Conservation (phyloP, 2,888 invertebrate species). For the Cosmopolites sordidus region DNA sequence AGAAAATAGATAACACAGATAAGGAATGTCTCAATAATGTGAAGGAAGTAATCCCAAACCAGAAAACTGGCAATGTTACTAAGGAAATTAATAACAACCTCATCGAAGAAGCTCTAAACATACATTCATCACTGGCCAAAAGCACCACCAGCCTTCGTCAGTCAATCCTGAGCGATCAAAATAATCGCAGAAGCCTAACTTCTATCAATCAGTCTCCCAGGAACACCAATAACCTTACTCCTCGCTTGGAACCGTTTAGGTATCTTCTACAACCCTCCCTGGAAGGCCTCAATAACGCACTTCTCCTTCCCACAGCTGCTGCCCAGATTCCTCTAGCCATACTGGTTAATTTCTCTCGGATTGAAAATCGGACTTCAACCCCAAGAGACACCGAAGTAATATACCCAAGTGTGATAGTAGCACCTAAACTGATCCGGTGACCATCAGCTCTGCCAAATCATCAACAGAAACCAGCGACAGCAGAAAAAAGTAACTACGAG, state of each 20-base stretch:
- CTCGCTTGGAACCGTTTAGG: constrained; percentile 42
- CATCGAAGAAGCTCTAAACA: constrained; percentile 8
- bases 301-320: constrained; percentile 51
- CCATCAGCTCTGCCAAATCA: constrained; percentile 25
- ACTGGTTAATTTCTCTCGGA: constrained; percentile 38
- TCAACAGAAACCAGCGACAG: constrained; percentile 39
- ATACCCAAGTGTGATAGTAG: constrained; percentile 57
- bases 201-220: constrained; percentile 23
- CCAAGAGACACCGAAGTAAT: constrained; percentile 53
- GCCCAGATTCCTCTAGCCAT: constrained; percentile 40
- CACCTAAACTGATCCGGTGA: constrained; percentile 61
- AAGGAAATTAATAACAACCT: constrained; percentile 34
- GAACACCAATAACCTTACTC: constrained; percentile 19
- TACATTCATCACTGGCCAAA: constrained; percentile 8
- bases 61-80: constrained; percentile 19
- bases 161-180: constrained; percentile 6
- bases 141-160: constrained; percentile 12
- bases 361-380: constrained; percentile 54
- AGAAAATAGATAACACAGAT: background rate
- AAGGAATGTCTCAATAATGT: constrained; percentile 29
- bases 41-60: constrained; percentile 10
- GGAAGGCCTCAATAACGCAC: constrained; percentile 56
- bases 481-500: constrained; percentile 37
- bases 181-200: constrained; percentile 21
- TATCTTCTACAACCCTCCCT: constrained; percentile 47